Evolutionary conservation across 1,140 invertebrate genomes (phyloP), one percentile per base, ranked within the genome.

Genomic region (Coptotermes formosanus): DNA sequence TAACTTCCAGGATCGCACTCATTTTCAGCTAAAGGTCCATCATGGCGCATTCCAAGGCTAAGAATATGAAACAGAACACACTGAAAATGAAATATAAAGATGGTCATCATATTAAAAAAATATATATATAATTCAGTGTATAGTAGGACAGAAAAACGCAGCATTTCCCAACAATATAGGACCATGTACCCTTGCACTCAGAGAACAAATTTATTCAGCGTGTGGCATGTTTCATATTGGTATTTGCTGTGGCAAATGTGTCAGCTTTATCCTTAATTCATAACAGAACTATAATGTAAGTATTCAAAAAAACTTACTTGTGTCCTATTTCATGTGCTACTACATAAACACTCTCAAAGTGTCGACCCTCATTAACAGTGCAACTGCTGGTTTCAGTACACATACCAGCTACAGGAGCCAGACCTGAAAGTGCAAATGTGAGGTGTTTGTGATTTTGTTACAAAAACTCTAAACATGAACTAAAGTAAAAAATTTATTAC

Each of bases 11-110:
- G 92, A 89, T 94, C 93, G 88, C 94, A 94, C 32, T 92, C 91
- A 88, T 94, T 94, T 55, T 93, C 93, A 21, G 94, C 93, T 75
- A 93, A 89, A 23, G 92, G 92, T 16, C 94, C 94, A 89, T 95
- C 94, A 88, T 95, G 94, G 82, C 94, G 90, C 94, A 95, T 95
- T 45, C 94, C 94, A 84, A 95, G 89, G 90, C 94, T 94, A 87
- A 85, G 59, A 30, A 30, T 32, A 85, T n/a, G 8, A 81, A 75
- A 75, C 14, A 30, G 9, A 75, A 25, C 64, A 75, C n/a, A 23
- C 21, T 19, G 14, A 21, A 55, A 21, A 55, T 16, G 12, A 55
- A 48, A 48, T 48, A 48, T 16, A 21, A 12, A 55, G 2, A 55
- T 1, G 19, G 19, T 16, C 14, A 55, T 21, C 0, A 21, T 55